Evolutionary conservation across 2,888 invertebrate species (phyloP).

Genomic region (Calephelis perditalis): DNA sequence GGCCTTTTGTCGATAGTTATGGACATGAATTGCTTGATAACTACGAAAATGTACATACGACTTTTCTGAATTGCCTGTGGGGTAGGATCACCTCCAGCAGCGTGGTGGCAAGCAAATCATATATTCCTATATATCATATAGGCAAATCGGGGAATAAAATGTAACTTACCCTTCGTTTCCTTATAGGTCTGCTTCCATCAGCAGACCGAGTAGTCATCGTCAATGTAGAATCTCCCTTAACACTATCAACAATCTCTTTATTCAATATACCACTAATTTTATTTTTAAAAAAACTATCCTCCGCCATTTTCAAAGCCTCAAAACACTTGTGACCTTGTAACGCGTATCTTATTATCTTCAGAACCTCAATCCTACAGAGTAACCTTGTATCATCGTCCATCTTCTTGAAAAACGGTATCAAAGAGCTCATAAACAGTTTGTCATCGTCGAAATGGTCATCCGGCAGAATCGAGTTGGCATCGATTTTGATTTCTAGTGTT

Average conservation of each 20-base stretch:
- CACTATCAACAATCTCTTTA: constrained; percentile 44
- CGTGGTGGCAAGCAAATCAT: no score
- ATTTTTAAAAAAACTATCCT: constrained; percentile 52
- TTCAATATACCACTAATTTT: constrained; percentile 43
- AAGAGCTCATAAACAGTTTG: constrained; percentile 63
- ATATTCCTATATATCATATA: no score
- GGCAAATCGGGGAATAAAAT: no score
- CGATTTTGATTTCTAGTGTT: constrained; percentile 59
- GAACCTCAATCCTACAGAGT: constrained; percentile 59
- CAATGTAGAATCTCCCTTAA: constrained; percentile 44
- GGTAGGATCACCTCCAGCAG: no score
- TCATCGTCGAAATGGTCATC: constrained; percentile 69
- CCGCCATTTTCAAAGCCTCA: constrained; percentile 51
- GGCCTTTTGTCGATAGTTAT: no score
- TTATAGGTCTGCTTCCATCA: constrained; percentile 59
- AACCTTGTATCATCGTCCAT: constrained; percentile 67
- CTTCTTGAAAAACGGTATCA: constrained; percentile 64
- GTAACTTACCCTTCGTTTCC: constrained; percentile 55
- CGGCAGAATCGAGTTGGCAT: constrained; percentile 59
- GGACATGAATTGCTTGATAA: no score
- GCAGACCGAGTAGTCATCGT: constrained; percentile 67
- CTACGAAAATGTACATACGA: no score
- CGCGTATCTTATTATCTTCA: constrained; percentile 62
- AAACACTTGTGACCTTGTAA: constrained; percentile 59
- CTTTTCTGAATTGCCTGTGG: no score